Evolutionary conservation across 1,140 invertebrate species (phyloP), one percentile per base, ranked within the genome.

Genomic region (Listronotus bonariensis): DNA sequence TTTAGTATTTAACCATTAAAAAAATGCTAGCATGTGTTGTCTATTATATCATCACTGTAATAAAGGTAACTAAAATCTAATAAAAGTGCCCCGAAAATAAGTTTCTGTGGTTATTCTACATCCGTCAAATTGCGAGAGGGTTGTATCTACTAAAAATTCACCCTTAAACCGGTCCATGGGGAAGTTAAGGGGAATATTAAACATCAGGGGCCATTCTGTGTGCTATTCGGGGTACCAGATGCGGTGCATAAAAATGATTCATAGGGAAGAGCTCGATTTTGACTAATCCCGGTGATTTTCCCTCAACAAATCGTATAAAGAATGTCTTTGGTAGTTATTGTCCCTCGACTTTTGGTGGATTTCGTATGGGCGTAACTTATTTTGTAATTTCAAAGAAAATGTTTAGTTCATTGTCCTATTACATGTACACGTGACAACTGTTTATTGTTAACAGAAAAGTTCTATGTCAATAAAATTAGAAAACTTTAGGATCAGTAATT

Each of bases 211-310:
- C 38, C 51, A 26, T 20, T 17, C 18, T 54, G 36, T 45, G 49
- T 54, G 49, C 40, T 49, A 26, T 51, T 34, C 32, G 17, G 52
- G 61, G 59, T 55, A 64, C 61, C 61, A 64, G 61, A 64, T 64
- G 61, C 53, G 52, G 61, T 64, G 61, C 61, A 64, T 64, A 64
- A 64, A 64, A 64, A 64, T 64, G 61, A 64, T 54, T 64, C 61
- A 64, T 64, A 64, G 61, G 52, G 61, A 38, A 64, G 49, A 45
- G 42, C 31, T 49, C 32, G 59, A 62, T 62, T 64, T 49, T 52
- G 20, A 56, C 53, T 64, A 64, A 64, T 64, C 61, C 45, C 12
- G 52, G 31, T 48, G 49, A 53, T 54, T 45, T 52, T 52, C 61
- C 61, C 46, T 34, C 36, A 14, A 31, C 52, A 64, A 55, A 55